phyloP scores from a whole-genome alignment of 1,140 invertebrate genomes.

The Drosophila ogumai region DNA sequence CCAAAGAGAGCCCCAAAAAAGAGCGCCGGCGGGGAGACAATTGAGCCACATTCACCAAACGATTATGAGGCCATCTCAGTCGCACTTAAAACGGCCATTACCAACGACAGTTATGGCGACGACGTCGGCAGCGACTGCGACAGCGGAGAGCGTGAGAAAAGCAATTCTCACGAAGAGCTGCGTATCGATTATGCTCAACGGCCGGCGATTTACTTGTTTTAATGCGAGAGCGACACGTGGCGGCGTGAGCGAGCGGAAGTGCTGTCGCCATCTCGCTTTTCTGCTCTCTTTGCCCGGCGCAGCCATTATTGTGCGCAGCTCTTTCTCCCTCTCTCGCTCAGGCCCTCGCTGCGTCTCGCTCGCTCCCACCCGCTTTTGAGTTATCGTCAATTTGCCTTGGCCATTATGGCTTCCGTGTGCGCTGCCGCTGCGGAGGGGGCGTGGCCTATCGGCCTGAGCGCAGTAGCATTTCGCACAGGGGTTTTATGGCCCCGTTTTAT shows the following conservation, averaged over 20 bases:
- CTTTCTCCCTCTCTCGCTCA: conserved; percentile 36
- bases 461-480: conserved; percentile 71
- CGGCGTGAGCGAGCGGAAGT: conserved; percentile 34
- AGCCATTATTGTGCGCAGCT: conserved; percentile 71
- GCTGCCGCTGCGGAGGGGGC: conserved; percentile 53
- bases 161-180: conserved; percentile 78
- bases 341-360: conserved; percentile 22
- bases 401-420: conserved; percentile 84
- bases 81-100: conserved; percentile 84
- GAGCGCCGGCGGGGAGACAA: conserved; percentile 57
- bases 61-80: conserved; percentile 85
- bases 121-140: conserved; percentile 43
- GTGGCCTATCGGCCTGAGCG: conserved; percentile 66
- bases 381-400: conserved; percentile 76
- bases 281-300: conserved; percentile 45
- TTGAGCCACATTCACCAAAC: conserved; percentile 82
- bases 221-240: conserved; percentile 80
- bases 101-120: conserved; percentile 81
- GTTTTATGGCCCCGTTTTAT: conserved; percentile 78
- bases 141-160: conserved; percentile 78
- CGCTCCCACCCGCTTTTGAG: conserved; percentile 69
- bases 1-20: conserved; percentile 37
- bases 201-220: conserved; percentile 71
- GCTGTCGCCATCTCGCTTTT: conserved; percentile 33
- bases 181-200: conserved; percentile 82